These are phyloP conservation scores for Parotia lawesii DNA, from an alignment of 2,113 vertebrate genomes.

Conservation along the genomic window DNA sequence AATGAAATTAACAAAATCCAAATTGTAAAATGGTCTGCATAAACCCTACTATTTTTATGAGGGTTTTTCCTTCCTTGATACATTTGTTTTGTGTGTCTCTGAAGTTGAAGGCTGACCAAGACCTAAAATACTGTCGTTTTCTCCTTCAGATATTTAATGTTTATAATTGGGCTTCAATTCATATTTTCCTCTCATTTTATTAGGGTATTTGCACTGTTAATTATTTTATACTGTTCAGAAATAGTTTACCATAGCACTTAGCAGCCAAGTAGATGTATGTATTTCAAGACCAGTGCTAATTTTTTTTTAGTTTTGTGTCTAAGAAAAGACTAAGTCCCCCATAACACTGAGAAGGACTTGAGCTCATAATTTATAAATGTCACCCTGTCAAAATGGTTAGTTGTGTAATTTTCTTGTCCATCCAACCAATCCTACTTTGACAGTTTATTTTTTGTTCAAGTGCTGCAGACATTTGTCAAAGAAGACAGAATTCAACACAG, in stretches of 20 bases:
- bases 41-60: background rate
- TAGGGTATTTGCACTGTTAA: background rate
- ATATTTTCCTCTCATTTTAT: background rate
- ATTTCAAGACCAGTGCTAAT: background rate
- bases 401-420: background rate
- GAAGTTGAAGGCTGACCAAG: background rate
- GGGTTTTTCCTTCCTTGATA: background rate
- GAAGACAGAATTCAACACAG: background rate
- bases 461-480: background rate
- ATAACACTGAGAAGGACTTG: background rate
- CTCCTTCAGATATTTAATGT: background rate
- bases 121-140: background rate
- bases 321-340: background rate
- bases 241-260: background rate
- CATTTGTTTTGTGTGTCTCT: background rate
- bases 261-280: background rate
- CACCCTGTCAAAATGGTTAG: background rate
- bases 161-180: background rate
- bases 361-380: background rate
- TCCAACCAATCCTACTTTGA: background rate
- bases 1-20: background rate
- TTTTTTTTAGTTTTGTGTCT: background rate
- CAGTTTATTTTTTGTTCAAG: constrained; percentile 13
- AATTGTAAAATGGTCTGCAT: background rate
- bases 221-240: background rate